Evolutionary conservation across 2,888 invertebrate genomes (phyloP), one percentile per base, ranked within the genome.

Genomic region (Stenoptilia bipunctidactyla): DNA sequence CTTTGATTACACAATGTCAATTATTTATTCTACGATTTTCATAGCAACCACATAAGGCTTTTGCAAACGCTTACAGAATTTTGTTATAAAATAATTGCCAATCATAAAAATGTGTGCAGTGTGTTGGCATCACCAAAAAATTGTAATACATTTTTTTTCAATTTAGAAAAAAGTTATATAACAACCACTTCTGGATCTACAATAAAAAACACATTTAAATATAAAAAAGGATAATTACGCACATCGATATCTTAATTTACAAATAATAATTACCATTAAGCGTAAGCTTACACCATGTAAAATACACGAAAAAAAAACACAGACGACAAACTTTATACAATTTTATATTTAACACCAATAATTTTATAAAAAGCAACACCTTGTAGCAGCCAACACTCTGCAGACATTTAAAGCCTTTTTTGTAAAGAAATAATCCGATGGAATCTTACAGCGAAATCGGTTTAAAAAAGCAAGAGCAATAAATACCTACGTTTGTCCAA

Each of bases 331-430:
- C 41, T 46, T 40, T 46, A 45, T 48, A 44, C 40, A 20, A 42
- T 45, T 45, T 47, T 43, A 48, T 41, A 45, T 38, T 39, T 43
- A 45, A 46, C 46, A 46, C 27, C 45, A 46, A 51, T 48, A 43
- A 15, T 38, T 39, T 39, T 39, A 35, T 41, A 13, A 30, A 30
- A 60, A 59, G 61, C 61, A 55, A 61, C 57, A 61, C 38, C 45
- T 53, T 51, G 54, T 62, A 58, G 74, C 80, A 80, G 79, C 82
- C 82, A 82, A 82, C 82, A 82, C 82, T 74, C 80, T 79, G 82
- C 82, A 80, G 68, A 82, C 82, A 82, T 79, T 70, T 61, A 79
- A 82, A 80, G 80, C 80, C 72, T 70, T 57, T 50, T 51, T 55
- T 58, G 59, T 56, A 36, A 45, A 27, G 2, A 14, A 47, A 56